Evolutionary conservation across 2,113 vertebrate species (phyloP).

Genomic region (Cranoglanis bouderius): DNA sequence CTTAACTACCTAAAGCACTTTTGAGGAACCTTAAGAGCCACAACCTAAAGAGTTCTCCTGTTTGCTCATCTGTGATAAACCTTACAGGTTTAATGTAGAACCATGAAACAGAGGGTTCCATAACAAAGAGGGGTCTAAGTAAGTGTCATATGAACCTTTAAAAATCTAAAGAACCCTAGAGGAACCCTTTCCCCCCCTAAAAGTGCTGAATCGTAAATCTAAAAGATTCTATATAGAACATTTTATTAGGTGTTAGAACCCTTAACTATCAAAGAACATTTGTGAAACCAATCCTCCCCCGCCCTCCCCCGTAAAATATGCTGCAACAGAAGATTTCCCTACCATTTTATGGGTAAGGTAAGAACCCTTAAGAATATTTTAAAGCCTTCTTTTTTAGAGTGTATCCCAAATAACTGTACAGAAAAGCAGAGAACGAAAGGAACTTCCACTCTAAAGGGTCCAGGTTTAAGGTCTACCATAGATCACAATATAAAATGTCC

Average conservation of each 20-base stretch:
- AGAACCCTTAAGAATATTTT: neutral
- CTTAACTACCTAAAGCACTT: neutral
- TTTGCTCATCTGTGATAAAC: neutral
- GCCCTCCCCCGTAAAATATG: neutral
- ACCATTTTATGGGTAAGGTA: neutral
- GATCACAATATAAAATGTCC: slow-evolving; percentile 14
- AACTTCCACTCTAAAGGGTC: neutral
- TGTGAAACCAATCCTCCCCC: neutral
- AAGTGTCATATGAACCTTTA: neutral
- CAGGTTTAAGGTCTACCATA: neutral
- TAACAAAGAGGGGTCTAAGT: neutral
- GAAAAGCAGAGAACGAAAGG: neutral
- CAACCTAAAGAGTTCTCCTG: neutral
- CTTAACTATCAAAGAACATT: neutral
- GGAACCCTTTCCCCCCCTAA: too few species aligned
- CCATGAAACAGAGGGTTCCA: neutral
- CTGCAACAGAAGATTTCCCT: neutral
- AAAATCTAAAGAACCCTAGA: neutral
- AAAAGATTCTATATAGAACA: neutral
- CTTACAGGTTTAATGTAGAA: neutral
- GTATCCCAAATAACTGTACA: neutral
- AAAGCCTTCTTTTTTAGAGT: neutral
- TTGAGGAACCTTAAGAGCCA: neutral
- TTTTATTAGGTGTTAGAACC: neutral
- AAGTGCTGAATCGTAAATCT: neutral